phyloP scores from a whole-genome alignment of 2,113 vertebrate genomes.

The Deroptyus accipitrinus region DNA sequence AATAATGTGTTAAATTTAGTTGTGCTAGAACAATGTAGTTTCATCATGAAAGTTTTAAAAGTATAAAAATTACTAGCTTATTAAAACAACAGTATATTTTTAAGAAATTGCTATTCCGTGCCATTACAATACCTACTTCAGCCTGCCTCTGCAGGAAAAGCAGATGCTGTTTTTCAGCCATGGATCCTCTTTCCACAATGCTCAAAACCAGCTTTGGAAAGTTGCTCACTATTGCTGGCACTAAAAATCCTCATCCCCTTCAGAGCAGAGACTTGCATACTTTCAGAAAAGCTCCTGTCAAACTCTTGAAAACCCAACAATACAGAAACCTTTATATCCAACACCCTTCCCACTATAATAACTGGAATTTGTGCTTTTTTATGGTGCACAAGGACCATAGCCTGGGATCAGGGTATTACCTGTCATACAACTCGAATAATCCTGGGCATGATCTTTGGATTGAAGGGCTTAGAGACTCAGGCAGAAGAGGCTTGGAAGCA shows the following conservation, averaged over 20 bases:
- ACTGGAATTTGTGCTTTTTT: background rate
- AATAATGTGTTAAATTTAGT: background rate
- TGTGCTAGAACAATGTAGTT: background rate
- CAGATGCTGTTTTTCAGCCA: background rate
- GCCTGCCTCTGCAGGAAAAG: background rate
- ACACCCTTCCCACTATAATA: background rate
- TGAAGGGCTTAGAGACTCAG: background rate
- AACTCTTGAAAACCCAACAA: background rate
- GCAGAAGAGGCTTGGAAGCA: background rate
- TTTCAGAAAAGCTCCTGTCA: background rate
- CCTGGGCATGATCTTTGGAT: background rate
- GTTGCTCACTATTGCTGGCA: background rate
- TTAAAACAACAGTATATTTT: background rate
- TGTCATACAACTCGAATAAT: background rate
- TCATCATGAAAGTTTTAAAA: background rate
- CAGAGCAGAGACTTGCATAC: background rate
- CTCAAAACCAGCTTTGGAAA: background rate
- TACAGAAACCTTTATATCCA: background rate
- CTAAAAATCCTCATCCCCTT: background rate
- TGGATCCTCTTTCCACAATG: background rate
- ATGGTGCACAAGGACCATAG: background rate
- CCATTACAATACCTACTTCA: background rate
- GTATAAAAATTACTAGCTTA: background rate
- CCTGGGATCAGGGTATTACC: background rate
- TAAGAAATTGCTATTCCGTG: background rate